Evolutionary conservation across 2,888 invertebrate genomes (phyloP), one percentile per base, ranked within the genome.

Genomic region (Dicyrtomina minuta): DNA sequence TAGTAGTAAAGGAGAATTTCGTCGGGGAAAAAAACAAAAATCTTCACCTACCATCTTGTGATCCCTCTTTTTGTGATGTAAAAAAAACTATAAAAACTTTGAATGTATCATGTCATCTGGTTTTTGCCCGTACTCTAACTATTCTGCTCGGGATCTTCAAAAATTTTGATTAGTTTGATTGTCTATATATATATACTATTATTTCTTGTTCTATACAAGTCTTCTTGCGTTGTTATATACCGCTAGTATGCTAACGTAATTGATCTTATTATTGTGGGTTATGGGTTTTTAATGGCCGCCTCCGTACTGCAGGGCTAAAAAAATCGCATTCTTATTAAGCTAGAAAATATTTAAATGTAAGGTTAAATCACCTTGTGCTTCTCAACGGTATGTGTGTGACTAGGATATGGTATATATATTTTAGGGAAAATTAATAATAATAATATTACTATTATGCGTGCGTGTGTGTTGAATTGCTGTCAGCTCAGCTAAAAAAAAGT

Each of bases 381-480:
- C 61, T 61, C 43, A 26, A 15, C 51, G 15, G 15, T 53, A 22
- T 55, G 27, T 55, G 24, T 53, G 15, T 55, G 55, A 55, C 55
- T 55, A 55, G 10, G 27, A 55, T 4, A 26, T 17, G 5, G 17
- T 22, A 22, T 8, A 12, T 49, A n/a, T 62, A 62, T 49, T 49
- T 49, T 41, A 24, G 46, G 49, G 46, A 49, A 24, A 17, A 26
- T n/a, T n/a, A n/a, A n/a, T 26, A 51, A 2, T 20, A 12, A 51
- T 51, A 20, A 27, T 49, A 46, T n/a, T 49, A 24, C 49, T 2
- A n/a, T n/a, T 62, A 64, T 15, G 39, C 51, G 39, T 53, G 64
- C 22, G 39, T 64, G 64, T 49, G 20, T 64, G 64, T 64, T 51
- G 39, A 51, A 49, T 49, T 51, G 64, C 15, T 64, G 64, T 49